Evolutionary conservation across 2,113 vertebrate genomes (phyloP).

Genomic region (Sterrhoptilus dennistouni): DNA sequence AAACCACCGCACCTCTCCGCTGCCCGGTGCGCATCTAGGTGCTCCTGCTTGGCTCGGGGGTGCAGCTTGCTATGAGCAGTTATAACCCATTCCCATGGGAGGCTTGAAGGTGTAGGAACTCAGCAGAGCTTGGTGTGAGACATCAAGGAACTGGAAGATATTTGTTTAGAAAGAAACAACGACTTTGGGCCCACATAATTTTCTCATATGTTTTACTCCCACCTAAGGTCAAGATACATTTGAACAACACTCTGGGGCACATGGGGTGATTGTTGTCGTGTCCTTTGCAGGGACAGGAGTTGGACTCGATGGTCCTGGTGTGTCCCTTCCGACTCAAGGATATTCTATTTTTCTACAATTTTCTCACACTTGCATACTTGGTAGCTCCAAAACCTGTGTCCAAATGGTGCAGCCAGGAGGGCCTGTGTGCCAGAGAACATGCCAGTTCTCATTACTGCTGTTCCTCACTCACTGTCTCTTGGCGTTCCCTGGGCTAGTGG

Average conservation of each 20-base stretch:
- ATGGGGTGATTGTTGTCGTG: too few species aligned
- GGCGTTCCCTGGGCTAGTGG: rapidly evolving
- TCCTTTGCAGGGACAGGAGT: background rate
- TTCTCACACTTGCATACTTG: background rate
- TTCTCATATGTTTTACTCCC: background rate
- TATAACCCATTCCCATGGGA: rapidly evolving
- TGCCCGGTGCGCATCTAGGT: too few species aligned
- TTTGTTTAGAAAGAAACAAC: background rate
- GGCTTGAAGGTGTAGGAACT: background rate
- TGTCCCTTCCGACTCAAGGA: background rate
- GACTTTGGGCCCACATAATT: background rate
- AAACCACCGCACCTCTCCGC: rapidly evolving
- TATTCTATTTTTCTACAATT: background rate
- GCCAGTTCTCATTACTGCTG: rapidly evolving
- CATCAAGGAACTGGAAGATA: background rate
- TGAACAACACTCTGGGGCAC: too few species aligned
- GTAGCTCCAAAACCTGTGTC: background rate
- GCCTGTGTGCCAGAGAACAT: rapidly evolving
- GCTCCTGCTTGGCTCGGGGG: background rate
- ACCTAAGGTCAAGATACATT: too few species aligned
- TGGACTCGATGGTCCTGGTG: background rate
- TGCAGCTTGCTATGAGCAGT: background rate
- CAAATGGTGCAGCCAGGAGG: background rate
- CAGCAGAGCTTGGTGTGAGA: background rate
- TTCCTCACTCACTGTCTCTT: background rate